Evolutionary conservation across 2,888 invertebrate genomes (phyloP), one percentile per base, ranked within the genome.

Genomic region (Teleogryllus oceanicus): DNA sequence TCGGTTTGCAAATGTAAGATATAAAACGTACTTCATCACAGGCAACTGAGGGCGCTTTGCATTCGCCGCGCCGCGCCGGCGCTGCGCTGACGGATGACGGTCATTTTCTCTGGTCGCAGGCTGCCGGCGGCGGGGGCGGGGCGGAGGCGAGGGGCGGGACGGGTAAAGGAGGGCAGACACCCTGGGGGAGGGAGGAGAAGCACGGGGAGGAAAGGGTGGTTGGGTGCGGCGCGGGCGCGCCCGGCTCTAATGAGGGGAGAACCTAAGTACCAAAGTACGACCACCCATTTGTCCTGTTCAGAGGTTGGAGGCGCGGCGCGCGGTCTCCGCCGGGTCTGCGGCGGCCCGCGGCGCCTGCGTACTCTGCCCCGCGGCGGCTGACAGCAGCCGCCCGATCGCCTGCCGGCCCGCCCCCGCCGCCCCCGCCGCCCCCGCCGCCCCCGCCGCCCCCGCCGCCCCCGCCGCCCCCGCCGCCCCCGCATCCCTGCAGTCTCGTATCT

Each of bases 1-100:
- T 62, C 62, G 62, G 62, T 62, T 18, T 62, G 62, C 62, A 62
- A 62, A 62, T 62, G 62, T 62, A 62, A 62, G 62, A 62, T 62
- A 62, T 62, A 62, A 62, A 62, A 62, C 62, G 62, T 18, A 62
- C 4, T 62, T 62, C 62, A 62, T 62, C 62, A 62, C 62, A 62
- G 62, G 62, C 62, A 62, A 18, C 2, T 18, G 62, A 18, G 16
- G 62, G 62, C 62, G 62, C 62, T 62, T 62, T 62, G 62, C 62
- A 62, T 62, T 4, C 5, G 2, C 5, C 16, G 5, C 62, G 62
- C 62, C 5, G 2, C 16, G 18, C 4, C 62, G 62, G 18, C 62
- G 62, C 62, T 62, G 62, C 62, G 13, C 62, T 16, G 62, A 62
- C 62, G 62, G 62, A 62, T 62, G 62, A 18, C 62, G 18, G 62